Evolutionary conservation across 92 coral and sea anemone genomes (phyloP), one percentile per base, ranked within the genome.

Genomic region (Bergia sp.): DNA sequence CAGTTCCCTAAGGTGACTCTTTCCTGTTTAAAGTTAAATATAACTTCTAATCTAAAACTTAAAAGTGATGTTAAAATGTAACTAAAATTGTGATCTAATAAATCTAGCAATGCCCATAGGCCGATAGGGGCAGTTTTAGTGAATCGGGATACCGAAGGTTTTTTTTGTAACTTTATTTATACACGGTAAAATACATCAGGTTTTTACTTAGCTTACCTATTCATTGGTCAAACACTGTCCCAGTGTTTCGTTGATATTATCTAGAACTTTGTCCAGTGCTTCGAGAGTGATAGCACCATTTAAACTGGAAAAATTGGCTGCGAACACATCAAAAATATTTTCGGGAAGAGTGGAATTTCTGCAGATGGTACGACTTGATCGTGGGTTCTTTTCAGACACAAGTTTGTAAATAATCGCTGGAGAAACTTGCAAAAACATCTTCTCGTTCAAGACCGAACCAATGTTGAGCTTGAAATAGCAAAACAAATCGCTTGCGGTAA

Each of bases 331-430:
- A 79, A 84, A 84, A 84, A 84, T 79, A 79, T 69, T 71, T 44
- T 84, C 43, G 79, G 87, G 87, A 84, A 84, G 79, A 76, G 89
- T 82, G 77, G 86, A 4, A 13, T 23, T 36, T 76, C 69, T 78
- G 89, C 89, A 77, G 53, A 50, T 83, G 83, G 49, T 84, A 78
- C 73, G 82, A 78, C 83, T 20, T 74, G 85, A 86, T 82, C 93
- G 89, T 82, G 91, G 47, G 81, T 82, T 82, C 90, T 87, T 91
- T 87, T 90, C 90, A 81, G 91, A 88, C 82, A 91, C 79, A 88
- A 91, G 87, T 38, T 67, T 75, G 86, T 77, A 87, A 89, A 91
- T 85, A 86, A 91, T 89, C 79, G 82, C 87, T 44, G 93, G 85
- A 47, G 93, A 88, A 89, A 91, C 89, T 80, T 73, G 36, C 29